A percentile compares a stretch with the other conserved stretches of the same genome.
These are phyloP conservation scores for Thryonomys swinderianus DNA, from an alignment of 2,113 vertebrate species.

Conservation along the genomic window DNA sequence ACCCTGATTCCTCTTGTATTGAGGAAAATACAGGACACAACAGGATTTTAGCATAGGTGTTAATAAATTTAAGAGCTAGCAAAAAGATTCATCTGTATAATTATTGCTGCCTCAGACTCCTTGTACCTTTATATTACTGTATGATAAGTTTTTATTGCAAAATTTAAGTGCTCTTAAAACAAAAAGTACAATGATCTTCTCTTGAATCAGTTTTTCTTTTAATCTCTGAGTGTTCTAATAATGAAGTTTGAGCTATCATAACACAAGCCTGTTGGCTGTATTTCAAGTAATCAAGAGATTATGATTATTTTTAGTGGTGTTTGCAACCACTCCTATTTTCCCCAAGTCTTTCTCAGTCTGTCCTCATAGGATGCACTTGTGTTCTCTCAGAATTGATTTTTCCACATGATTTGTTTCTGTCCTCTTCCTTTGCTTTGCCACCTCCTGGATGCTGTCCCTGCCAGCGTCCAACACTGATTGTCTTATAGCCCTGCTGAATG, in stretches of 20 bases:
- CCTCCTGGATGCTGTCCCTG: neutral
- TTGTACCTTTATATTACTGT: neutral
- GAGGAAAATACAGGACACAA: neutral
- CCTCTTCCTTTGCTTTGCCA: neutral
- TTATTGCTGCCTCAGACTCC: neutral
- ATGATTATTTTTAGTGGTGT: slow-evolving; percentile 11
- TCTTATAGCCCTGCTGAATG: neutral
- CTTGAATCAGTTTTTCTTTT: neutral
- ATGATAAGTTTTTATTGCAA: slow-evolving; percentile 19
- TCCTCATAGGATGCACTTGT: neutral
- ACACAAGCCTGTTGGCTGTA: neutral
- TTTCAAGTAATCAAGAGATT: slow-evolving; percentile 28
- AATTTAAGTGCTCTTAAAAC: neutral
- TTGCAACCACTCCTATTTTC: slow-evolving; percentile 31
- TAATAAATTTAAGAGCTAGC: slow-evolving; percentile 8
- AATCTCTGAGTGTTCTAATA: neutral
- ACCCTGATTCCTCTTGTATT: neutral
- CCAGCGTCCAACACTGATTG: neutral
- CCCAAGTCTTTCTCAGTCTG: neutral
- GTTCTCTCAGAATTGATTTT: neutral
- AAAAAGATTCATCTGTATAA: neutral
- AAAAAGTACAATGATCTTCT: neutral
- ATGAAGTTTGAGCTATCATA: neutral
- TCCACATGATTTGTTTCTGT: neutral
- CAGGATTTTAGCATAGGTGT: slow-evolving; percentile 31